Conservation (phyloP, 2,797 vertebrate genomes). For the Pangasius mekongensis region DNA sequence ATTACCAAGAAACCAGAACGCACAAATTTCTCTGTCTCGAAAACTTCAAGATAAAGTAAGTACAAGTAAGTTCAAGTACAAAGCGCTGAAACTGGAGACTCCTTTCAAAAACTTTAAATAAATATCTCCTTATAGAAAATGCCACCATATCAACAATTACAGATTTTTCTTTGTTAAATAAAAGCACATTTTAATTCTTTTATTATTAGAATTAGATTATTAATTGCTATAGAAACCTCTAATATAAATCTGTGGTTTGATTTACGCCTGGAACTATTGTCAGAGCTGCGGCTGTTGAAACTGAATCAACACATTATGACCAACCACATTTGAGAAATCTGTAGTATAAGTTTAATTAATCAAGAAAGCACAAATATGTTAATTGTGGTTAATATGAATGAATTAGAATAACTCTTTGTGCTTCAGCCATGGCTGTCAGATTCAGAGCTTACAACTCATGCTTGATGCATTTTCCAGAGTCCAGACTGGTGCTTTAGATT, state of each 20-base stretch:
- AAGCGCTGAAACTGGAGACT: background rate
- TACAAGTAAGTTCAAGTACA: background rate
- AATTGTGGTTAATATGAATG: background rate
- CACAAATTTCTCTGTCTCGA: background rate
- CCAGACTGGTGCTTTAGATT: background rate
- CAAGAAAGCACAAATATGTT: background rate
- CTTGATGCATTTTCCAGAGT: background rate
- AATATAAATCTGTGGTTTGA: background rate
- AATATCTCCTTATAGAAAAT: background rate
- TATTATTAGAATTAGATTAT: background rate
- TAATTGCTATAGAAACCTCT: background rate
- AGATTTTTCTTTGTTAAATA: background rate
- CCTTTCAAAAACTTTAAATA: background rate
- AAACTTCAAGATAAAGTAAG: background rate
- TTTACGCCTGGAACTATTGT: background rate
- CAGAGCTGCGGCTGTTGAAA: background rate
- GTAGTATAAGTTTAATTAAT: background rate
- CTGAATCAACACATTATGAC: background rate
- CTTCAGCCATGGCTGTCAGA: background rate
- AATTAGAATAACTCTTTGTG: background rate
- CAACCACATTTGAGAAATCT: background rate
- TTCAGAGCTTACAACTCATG: background rate
- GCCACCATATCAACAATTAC: background rate
- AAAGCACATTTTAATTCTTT: background rate
- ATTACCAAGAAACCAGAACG: background rate